These are phyloP conservation scores for Centruroides sculpturatus DNA, from an alignment of 1,140 invertebrate species.

Conservation along the genomic window DNA sequence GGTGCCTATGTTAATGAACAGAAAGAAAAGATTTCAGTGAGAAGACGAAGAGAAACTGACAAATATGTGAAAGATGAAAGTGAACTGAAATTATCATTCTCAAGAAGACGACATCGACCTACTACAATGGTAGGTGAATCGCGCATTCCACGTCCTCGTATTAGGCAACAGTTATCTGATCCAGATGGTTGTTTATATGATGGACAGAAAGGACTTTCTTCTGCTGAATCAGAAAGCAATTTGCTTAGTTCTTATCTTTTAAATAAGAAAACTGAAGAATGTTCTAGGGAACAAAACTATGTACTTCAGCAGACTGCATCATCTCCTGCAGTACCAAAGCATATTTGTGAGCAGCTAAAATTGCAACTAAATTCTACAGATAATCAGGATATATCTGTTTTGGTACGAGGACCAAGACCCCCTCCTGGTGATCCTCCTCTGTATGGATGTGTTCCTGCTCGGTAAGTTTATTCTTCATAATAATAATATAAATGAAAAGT, in stretches of 20 bases:
- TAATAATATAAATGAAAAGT: no score
- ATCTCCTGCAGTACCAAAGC: background rate
- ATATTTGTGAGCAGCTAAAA: background rate
- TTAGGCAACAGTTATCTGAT: background rate
- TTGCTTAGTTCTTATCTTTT: background rate
- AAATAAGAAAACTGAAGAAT: background rate
- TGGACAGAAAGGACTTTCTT: background rate
- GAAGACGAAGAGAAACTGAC: conserved; percentile 1
- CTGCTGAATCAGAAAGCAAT: background rate
- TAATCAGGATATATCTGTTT: background rate
- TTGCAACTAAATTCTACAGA: background rate
- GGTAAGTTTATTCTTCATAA: background rate
- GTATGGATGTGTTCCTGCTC: conserved; percentile 6
- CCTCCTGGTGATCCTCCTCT: conserved; percentile 7
- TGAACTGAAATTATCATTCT: conserved; percentile 10
- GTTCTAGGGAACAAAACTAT: background rate
- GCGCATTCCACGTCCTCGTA: background rate
- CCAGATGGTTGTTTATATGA: background rate
- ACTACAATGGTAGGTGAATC: background rate
- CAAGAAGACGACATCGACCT: conserved; percentile 1
- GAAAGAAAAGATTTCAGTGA: background rate
- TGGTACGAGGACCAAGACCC: background rate
- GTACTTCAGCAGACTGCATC: background rate
- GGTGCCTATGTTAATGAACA: no score
- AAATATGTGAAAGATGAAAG: conserved; percentile 14